Evolutionary conservation across 1,140 invertebrate species (phyloP).

Genomic region (Aphaenogaster floridana): DNA sequence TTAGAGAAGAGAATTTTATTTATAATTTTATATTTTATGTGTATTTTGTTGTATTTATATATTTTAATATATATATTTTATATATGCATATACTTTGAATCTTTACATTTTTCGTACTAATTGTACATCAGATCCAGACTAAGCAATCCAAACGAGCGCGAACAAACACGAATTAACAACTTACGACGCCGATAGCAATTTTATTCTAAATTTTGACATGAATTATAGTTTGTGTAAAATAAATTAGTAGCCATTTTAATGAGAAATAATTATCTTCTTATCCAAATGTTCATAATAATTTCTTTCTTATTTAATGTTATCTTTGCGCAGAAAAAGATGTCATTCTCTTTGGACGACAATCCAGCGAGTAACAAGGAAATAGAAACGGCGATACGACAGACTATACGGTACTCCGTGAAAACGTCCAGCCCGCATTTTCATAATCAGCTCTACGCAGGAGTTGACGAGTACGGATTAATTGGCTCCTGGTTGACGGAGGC

Average conservation of each 20-base stretch:
- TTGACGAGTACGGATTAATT: constrained; percentile 91
- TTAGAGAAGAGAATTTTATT: background rate
- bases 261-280: background rate
- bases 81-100: no score
- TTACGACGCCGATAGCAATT: no score
- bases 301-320: background rate
- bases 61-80: no score
- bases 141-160: no score
- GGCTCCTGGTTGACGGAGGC: constrained; percentile 92
- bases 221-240: background rate
- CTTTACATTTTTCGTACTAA: no score
- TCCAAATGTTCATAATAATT: background rate
- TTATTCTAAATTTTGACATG: background rate
- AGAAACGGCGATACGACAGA: constrained; percentile 87
- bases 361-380: constrained; percentile 86
- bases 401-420: constrained; percentile 91
- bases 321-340: constrained; percentile 83
- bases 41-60: background rate
- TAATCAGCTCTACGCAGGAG: constrained; percentile 92
- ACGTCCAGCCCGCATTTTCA: constrained; percentile 91
- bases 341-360: constrained; percentile 85
- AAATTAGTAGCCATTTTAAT: background rate
- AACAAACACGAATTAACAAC: background rate
- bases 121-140: no score
- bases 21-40: background rate